Percentiles rank a stretch among this genome's conserved stretches.
These are phyloP conservation scores for Suillia variegata DNA, from an alignment of 2,888 invertebrate genomes.

Conservation along the genomic window DNA sequence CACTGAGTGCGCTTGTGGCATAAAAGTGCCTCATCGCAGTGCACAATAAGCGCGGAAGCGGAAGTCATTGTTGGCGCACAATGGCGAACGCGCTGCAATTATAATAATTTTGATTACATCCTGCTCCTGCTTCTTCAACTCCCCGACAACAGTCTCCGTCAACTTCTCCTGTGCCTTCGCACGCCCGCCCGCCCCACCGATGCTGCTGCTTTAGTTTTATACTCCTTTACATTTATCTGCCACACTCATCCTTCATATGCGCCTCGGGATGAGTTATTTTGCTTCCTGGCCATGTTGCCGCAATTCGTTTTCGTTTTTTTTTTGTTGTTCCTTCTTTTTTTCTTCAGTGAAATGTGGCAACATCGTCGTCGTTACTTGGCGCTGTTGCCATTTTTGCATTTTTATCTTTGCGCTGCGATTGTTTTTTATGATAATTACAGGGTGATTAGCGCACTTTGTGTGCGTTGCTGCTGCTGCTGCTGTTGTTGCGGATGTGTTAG, in stretches of 20 bases:
- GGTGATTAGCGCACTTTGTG: conserved; percentile 19
- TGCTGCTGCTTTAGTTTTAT: not conserved
- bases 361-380: not conserved
- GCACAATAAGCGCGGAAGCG: conserved; percentile 47
- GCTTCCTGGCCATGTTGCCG: not conserved
- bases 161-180: not conserved
- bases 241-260: not conserved
- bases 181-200: not conserved
- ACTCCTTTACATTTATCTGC: not conserved
- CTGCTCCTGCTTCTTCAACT: too few species aligned
- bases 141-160: conserved; percentile 1
- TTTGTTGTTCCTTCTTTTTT: not conserved
- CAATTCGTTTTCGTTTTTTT: not conserved
- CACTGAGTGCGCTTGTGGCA: not conserved
- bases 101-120: conserved; percentile 55
- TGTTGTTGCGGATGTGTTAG: not conserved
- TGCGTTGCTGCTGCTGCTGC: not conserved
- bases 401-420: conserved; percentile 10
- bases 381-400: conserved; percentile 1
- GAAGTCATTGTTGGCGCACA: conserved; percentile 55
- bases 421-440: conserved; percentile 18
- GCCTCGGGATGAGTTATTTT: not conserved
- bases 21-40: not conserved
- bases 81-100: conserved; percentile 54
- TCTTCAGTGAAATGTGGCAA: not conserved